A percentile compares a stretch with the other conserved stretches of the same genome.
phyloP scores from a whole-genome alignment of 2,888 invertebrate species.

The Ganaspis brasiliensis region DNA sequence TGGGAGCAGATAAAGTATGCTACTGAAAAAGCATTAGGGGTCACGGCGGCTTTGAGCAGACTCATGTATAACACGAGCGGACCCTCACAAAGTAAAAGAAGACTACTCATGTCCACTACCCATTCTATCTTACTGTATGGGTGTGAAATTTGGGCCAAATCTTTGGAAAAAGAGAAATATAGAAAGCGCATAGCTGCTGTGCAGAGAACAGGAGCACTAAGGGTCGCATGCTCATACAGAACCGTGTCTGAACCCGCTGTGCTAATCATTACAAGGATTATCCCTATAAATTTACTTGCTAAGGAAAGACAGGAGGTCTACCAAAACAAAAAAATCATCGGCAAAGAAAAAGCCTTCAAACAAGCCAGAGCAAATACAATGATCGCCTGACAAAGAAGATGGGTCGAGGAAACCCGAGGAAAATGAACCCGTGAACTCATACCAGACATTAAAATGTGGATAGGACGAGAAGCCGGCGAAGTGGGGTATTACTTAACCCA shows the following conservation, averaged over 20 bases:
- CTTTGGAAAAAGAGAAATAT: too few species aligned
- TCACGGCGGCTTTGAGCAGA: neutral
- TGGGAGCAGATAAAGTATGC: too few species aligned
- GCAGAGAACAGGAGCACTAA: too few species aligned
- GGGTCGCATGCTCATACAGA: neutral
- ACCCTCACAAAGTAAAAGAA: neutral
- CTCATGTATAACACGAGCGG: neutral
- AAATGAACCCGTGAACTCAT: constrained; percentile 40
- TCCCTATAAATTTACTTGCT: constrained; percentile 10
- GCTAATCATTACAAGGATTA: neutral
- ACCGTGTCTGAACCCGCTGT: neutral
- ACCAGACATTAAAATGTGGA: constrained; percentile 33
- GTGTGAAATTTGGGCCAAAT: too few species aligned
- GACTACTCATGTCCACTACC: too few species aligned
- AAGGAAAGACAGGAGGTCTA: neutral
- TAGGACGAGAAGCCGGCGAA: constrained; percentile 38
- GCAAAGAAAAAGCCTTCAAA: neutral
- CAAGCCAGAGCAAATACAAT: constrained; percentile 8
- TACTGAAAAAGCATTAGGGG: neutral
- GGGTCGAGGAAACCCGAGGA: constrained; percentile 38
- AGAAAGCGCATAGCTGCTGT: too few species aligned
- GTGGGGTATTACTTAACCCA: constrained; percentile 60
- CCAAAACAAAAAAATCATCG: neutral
- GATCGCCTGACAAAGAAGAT: constrained; percentile 43
- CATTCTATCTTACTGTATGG: too few species aligned